phyloP scores from a whole-genome alignment of 2,797 vertebrate species.

The Labeo calbasu region DNA sequence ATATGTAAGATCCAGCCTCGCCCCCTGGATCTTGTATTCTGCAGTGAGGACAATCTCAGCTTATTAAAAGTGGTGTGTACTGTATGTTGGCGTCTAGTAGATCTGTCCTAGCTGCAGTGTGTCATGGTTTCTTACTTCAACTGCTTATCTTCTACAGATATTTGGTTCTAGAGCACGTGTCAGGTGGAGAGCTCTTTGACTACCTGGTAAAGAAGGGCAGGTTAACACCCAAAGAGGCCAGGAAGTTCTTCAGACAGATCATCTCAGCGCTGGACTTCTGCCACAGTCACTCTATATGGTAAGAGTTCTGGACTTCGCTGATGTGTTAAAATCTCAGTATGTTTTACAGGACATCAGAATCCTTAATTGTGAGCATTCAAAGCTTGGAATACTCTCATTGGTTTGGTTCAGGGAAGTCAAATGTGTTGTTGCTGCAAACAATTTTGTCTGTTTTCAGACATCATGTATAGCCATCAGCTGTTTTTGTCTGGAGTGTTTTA shows the following conservation, averaged over 20 bases:
- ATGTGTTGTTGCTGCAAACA: not conserved
- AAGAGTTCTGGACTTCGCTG: constrained; percentile 48
- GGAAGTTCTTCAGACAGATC: constrained; percentile 99
- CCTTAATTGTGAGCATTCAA: not conserved
- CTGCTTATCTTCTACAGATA: constrained; percentile 77
- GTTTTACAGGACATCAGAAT: not conserved
- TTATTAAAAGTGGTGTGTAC: no score
- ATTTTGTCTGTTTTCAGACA: constrained; percentile 37
- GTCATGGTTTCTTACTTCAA: not conserved
- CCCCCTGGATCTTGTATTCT: no score
- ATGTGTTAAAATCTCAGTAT: not conserved
- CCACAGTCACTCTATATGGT: constrained; percentile 99
- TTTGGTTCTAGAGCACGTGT: constrained; percentile 97
- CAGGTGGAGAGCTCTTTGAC: constrained; percentile 96
- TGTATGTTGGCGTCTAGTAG: not conserved
- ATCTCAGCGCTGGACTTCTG: constrained; percentile 99
- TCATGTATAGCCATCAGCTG: constrained; percentile 37
- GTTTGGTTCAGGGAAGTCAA: constrained; percentile 25
- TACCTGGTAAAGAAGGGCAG: constrained; percentile 98
- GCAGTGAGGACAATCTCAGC: no score
- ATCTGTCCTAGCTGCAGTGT: not conserved
- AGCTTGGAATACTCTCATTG: not conserved
- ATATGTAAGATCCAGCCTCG: no score
- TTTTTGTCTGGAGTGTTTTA: constrained; percentile 24
- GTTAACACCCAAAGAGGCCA: constrained; percentile 95